Percentiles rank a stretch among this genome's conserved stretches.
These are phyloP conservation scores for Acanthacorydalis orientalis DNA, from an alignment of 2,888 invertebrate genomes.

Conservation along the genomic window DNA sequence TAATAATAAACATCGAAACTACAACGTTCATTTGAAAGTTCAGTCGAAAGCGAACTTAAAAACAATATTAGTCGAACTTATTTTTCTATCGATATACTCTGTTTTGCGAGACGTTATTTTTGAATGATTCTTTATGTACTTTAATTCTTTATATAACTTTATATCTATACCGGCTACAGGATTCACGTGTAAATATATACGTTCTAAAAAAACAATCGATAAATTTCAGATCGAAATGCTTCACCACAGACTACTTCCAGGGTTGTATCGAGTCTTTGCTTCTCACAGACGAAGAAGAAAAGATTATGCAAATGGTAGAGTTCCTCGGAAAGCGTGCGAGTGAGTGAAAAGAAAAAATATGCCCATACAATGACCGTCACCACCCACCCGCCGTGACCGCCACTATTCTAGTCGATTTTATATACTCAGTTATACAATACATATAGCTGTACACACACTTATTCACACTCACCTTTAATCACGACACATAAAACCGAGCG, in stretches of 20 bases:
- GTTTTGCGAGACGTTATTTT: no score
- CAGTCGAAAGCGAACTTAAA: no score
- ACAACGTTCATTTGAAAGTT: no score
- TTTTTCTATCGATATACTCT: no score
- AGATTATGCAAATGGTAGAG: conserved; percentile 63
- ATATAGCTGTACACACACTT: no score
- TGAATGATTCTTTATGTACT: background rate
- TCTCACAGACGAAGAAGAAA: conserved; percentile 59
- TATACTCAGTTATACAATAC: background rate
- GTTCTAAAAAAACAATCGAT: conserved; percentile 7
- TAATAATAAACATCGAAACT: no score
- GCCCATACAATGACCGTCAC: background rate
- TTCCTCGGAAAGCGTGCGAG: conserved; percentile 39
- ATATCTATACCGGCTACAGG: background rate
- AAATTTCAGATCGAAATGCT: conserved; percentile 53
- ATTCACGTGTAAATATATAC: background rate
- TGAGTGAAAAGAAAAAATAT: background rate
- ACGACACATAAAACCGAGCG: no score
- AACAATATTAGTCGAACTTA: no score
- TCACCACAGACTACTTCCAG: conserved; percentile 63
- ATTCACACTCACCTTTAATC: no score
- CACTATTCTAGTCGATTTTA: background rate
- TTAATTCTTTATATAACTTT: background rate
- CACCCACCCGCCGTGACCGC: background rate
- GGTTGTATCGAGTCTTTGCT: conserved; percentile 67